Percentiles rank a stretch among this genome's conserved stretches.
Conservation (phyloP, 2,888 invertebrate genomes). For the Eupithecia subumbrata region DNA sequence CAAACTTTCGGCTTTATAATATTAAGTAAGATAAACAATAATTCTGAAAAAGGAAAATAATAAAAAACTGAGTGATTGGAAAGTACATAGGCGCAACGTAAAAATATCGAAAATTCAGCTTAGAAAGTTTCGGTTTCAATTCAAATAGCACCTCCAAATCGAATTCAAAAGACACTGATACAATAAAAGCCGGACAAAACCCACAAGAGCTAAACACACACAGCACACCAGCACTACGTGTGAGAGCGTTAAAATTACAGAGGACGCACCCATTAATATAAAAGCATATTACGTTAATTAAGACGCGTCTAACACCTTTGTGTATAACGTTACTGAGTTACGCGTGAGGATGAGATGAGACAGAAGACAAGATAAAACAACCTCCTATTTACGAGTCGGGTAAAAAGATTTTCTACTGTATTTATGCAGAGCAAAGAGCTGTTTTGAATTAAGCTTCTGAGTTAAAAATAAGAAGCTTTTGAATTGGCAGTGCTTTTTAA, state of each 20-base stretch:
- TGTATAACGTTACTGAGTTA: constrained; percentile 65
- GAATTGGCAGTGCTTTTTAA: neutral
- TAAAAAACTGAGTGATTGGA: neutral
- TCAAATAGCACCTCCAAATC: neutral
- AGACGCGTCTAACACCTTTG: constrained; percentile 72
- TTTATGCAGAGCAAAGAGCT: constrained; percentile 1
- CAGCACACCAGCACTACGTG: constrained; percentile 16
- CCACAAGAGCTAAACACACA: neutral
- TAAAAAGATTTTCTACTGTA: constrained; percentile 7
- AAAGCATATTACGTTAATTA: constrained; percentile 71
- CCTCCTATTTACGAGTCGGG: constrained; percentile 11
- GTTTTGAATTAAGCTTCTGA: constrained; percentile 7
- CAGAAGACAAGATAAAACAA: constrained; percentile 11
- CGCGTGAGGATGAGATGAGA: constrained; percentile 28
- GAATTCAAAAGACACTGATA: neutral
- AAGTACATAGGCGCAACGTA: neutral
- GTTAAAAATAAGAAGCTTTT: constrained; percentile 1
- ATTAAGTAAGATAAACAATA: no score
- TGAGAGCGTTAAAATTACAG: constrained; percentile 39
- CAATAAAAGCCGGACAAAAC: neutral
- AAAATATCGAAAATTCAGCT: neutral
- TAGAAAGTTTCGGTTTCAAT: neutral
- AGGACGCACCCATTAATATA: constrained; percentile 43
- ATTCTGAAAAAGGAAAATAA: no score
- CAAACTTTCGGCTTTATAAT: no score